Base-by-base conservation (phyloP, 2,113 vertebrate genomes). In the Myrmecobius fasciatus region DNA sequence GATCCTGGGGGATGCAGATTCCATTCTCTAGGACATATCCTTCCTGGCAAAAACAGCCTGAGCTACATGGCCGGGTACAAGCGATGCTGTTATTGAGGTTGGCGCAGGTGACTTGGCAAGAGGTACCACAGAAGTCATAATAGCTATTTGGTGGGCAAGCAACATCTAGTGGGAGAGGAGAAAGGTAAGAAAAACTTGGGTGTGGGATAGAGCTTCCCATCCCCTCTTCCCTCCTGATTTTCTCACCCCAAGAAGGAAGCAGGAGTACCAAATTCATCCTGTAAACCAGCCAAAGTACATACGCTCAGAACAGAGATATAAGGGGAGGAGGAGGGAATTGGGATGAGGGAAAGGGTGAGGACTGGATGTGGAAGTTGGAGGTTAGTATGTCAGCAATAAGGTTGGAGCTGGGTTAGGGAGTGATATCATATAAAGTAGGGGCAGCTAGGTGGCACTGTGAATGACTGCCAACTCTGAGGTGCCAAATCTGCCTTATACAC, bases 11-110 rank as follows among this genome's bases (percentile, higher is more conserved):
- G 75, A 98, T 97, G 0, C 98, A 98, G 53, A 46, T 12, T 0
- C 98, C 98, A 8, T 1, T 95, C 3, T 98, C 98, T 24, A 98
- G 98, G 53, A 98, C 83, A 25, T 98, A 97, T 7, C 98, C 98
- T 89, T 93, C 0, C 43, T 96, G 14, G 94, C 98, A 98, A 90
- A 98, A 96, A 92, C 98, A 99, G 96, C 98, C 98, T 26, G 98
- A 98, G 11, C 94, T 95, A 12, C 75, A 43, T 17, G 97, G 97
- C 6, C 96, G 88, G 49, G 97, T 93, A 11, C 98, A 98, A 20
- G 90, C 12, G 1, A 3, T 0, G 0, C 53, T 75, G 11, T 43
- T 53, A 46, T 97, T 98, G 6, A 95, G 96, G 89, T 97, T 97
- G 2, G 96, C 52, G 90, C 98, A 99, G 1, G 97, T 98, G 91